A percentile compares a stretch with the other conserved stretches of the same genome.
phyloP scores from a whole-genome alignment of 2,888 invertebrate genomes.

The Volucella inanis region DNA sequence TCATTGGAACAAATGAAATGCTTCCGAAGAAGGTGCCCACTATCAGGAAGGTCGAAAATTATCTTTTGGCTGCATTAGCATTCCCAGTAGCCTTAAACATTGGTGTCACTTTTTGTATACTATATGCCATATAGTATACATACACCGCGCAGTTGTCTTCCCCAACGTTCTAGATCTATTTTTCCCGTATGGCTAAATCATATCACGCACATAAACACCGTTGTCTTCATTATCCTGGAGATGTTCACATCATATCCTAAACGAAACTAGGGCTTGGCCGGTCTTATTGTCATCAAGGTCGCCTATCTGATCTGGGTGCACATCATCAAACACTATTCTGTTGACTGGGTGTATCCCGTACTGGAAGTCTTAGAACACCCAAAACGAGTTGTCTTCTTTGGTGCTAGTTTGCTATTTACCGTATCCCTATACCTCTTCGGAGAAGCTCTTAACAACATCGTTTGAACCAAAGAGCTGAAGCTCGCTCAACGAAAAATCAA shows the following conservation, averaged over 20 bases:
- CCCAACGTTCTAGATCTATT: constrained; percentile 91
- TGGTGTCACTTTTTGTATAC: constrained; percentile 94
- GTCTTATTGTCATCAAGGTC: constrained; percentile 87
- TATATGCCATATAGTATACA: constrained; percentile 94
- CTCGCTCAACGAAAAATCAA: constrained; percentile 81
- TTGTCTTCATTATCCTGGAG: constrained; percentile 91
- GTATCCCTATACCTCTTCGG: constrained; percentile 88
- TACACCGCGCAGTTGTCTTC: constrained; percentile 94
- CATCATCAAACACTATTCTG: constrained; percentile 88
- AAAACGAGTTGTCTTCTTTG: constrained; percentile 89
- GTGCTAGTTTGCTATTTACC: constrained; percentile 86
- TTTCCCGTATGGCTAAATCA: constrained; percentile 98
- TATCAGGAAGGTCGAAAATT: constrained; percentile 88
- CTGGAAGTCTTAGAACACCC: constrained; percentile 90
- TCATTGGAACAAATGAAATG: constrained; percentile 89
- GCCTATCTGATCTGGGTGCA: constrained; percentile 92
- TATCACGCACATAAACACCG: constrained; percentile 94
- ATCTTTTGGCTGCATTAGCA: constrained; percentile 87
- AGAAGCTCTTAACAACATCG: constrained; percentile 87
- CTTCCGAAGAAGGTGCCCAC: constrained; percentile 86
- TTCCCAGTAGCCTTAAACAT: constrained; percentile 94
- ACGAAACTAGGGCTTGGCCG: constrained; percentile 86
- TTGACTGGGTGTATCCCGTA: constrained; percentile 96
- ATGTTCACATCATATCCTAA: constrained; percentile 89
- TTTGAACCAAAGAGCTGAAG: constrained; percentile 89